Conservation (phyloP, 2,797 vertebrate genomes). For the Onychomys arenicola region DNA sequence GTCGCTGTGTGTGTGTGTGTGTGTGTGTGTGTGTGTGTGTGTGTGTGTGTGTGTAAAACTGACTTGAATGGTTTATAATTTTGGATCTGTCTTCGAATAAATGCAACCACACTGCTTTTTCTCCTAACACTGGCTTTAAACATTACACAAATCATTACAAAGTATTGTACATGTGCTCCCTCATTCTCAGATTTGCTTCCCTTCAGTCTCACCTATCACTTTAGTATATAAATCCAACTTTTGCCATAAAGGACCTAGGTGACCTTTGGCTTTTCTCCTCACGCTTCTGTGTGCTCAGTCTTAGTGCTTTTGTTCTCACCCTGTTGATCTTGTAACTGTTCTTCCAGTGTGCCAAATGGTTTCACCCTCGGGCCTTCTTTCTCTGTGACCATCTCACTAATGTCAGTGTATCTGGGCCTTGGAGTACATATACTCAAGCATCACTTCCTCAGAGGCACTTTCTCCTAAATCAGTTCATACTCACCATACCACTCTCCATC, state of each 20-base stretch:
- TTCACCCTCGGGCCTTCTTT: background rate
- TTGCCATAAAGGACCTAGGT: background rate
- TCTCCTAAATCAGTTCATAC: background rate
- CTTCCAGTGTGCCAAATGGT: background rate
- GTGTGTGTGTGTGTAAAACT: background rate
- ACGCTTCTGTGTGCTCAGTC: background rate
- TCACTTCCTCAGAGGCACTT: background rate
- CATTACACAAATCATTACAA: background rate
- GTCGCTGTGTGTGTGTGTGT: background rate
- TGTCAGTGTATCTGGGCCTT: background rate
- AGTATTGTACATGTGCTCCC: background rate
- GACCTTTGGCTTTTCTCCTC: background rate
- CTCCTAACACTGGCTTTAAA: background rate
- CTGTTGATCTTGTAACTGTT: background rate
- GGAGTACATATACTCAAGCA: background rate
- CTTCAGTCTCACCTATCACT: background rate
- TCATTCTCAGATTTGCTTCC: background rate
- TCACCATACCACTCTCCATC: background rate
- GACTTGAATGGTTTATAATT: background rate
- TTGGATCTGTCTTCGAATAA: constrained; percentile 3
- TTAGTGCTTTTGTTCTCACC: background rate
- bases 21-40: background rate
- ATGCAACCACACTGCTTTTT: background rate
- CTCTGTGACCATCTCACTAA: background rate
- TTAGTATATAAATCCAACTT: background rate